Percentiles rank a stretch among this genome's conserved stretches.
Conservation (phyloP, 2,888 invertebrate species). For the Lasioglossum lativentre region DNA sequence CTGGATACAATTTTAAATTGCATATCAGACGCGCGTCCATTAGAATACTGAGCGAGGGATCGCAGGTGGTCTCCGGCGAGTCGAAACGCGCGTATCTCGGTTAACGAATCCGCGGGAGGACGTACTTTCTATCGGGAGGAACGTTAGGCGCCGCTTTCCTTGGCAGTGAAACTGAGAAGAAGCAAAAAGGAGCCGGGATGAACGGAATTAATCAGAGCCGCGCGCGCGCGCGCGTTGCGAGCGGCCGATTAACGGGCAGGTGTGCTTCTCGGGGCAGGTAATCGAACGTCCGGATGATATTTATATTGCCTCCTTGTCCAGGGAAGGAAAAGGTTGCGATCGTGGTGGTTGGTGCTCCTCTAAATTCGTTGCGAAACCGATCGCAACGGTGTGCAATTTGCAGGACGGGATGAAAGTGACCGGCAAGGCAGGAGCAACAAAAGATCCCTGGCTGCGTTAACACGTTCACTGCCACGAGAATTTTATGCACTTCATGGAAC, state of each 20-base stretch:
- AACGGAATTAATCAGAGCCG: conserved; percentile 49
- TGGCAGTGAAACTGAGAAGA: conserved; percentile 49
- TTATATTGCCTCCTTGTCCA: background rate
- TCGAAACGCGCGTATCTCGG: conserved; percentile 7
- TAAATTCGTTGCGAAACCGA: conserved; percentile 10
- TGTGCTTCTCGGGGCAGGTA: conserved; percentile 7
- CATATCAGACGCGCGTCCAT: background rate
- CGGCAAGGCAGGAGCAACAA: background rate
- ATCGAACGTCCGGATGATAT: conserved; percentile 33
- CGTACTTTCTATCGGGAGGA: conserved; percentile 32
- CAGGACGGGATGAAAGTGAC: background rate
- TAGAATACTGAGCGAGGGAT: background rate
- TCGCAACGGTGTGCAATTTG: background rate
- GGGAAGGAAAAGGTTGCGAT: conserved; percentile 4
- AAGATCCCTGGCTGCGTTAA: background rate
- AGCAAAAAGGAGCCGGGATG: conserved; percentile 25
- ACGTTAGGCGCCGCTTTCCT: conserved; percentile 40
- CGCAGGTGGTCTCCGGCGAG: background rate
- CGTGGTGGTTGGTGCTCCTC: conserved; percentile 2
- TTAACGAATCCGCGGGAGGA: conserved; percentile 3
- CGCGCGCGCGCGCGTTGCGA: background rate
- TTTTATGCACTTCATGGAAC: background rate
- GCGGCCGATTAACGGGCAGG: conserved; percentile 35
- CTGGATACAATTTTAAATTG: background rate
- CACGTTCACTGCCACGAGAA: background rate